Conservation (phyloP, 2,113 vertebrate genomes). For the Macquaria ambigua region DNA sequence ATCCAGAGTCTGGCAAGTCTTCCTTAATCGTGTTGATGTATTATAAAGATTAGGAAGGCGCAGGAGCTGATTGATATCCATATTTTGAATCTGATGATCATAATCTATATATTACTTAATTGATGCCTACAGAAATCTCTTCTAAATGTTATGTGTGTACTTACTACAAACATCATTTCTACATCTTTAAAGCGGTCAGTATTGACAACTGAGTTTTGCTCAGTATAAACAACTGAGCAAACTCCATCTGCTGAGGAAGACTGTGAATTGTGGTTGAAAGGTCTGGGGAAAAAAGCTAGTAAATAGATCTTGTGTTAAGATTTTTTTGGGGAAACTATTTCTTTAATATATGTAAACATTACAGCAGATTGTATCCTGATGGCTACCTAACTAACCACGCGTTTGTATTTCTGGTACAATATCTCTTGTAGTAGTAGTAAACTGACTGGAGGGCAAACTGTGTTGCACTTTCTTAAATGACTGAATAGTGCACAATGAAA, state of each 20-base stretch:
- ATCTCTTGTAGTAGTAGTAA: background rate
- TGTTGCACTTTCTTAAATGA: background rate
- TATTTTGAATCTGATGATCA: background rate
- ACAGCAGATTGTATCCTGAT: background rate
- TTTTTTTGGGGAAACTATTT: background rate
- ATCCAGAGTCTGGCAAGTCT: conserved; percentile 53
- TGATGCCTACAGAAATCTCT: background rate
- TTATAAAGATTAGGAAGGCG: background rate
- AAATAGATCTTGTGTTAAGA: background rate
- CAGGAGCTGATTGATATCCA: background rate
- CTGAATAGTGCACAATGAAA: background rate
- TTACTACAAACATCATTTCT: background rate
- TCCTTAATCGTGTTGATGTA: conserved; percentile 12
- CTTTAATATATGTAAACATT: background rate
- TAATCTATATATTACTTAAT: background rate
- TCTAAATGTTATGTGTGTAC: background rate
- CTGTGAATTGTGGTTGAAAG: background rate
- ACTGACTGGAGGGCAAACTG: background rate
- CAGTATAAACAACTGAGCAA: background rate
- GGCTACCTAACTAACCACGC: background rate
- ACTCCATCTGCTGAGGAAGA: background rate
- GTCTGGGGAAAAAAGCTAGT: background rate
- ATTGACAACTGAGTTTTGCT: background rate
- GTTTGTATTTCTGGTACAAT: background rate
- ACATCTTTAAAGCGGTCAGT: background rate